A percentile compares a stretch with the other conserved stretches of the same genome.
These are phyloP conservation scores for Rhinolophus ferrumequinum DNA, from an alignment of 2,113 vertebrate species.

Conservation along the genomic window DNA sequence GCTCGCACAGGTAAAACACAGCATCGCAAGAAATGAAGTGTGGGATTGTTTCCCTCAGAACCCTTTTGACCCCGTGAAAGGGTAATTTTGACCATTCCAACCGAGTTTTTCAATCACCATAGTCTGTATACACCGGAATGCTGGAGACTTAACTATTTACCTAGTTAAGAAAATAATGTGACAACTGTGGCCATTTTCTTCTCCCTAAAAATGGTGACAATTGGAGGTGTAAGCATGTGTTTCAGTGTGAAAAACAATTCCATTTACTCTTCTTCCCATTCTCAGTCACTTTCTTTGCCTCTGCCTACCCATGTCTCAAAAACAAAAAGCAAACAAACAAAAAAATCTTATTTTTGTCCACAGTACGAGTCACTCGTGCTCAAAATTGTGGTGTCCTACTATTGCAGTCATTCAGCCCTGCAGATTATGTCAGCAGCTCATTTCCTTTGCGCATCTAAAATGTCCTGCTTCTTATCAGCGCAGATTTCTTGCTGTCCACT, in stretches of 20 bases:
- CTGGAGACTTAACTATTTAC: neutral
- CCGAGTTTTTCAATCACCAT: neutral
- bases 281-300: accelerated
- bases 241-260: neutral
- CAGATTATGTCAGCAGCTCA: accelerated
- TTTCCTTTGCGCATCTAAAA: no score
- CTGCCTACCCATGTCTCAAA: neutral
- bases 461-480: neutral
- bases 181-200: neutral
- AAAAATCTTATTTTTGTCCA: neutral
- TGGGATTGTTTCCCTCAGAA: no score
- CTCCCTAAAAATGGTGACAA: accelerated
- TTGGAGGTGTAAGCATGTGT: neutral
- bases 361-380: no score
- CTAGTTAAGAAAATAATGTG: neutral
- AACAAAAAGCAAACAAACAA: neutral
- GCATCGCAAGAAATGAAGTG: neutral
- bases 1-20: constrained; percentile 6
- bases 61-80: neutral
- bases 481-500: neutral
- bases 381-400: neutral
- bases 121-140: no score
- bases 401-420: neutral
- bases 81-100: constrained; percentile 6
- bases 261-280: accelerated